Evolutionary conservation across 2,797 vertebrate genomes (phyloP), one percentile per base, ranked within the genome.

Genomic region (Sebastes kiyomatsui): DNA sequence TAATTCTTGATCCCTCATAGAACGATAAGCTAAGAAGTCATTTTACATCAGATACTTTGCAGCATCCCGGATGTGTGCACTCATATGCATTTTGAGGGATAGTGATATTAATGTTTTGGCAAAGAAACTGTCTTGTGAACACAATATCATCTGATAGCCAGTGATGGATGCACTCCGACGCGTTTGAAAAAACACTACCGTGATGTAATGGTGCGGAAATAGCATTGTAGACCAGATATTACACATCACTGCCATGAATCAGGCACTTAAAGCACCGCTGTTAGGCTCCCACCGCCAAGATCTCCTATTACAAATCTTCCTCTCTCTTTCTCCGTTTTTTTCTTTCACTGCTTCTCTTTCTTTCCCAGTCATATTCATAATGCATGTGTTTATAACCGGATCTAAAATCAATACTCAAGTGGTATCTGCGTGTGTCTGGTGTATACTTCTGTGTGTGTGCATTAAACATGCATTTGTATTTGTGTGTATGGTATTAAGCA

Each of bases 151-250:
- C 89, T 78, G 84, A 81, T 78, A 81, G 76, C 67, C 25, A 5
- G 67, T 84, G 83, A 92, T 84, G 81, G 82, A 90, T 90, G 75
- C 28, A 65, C 65, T 80, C 54, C 30, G 7, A 61, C 30, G 10
- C 68, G 69, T 82, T 80, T 74, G 79, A 87, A 87, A 86, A 88
- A 91, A 83, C 82, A 67, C 75, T 23, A n/a, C 72, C 18, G 56
- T 87, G 87, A 90, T 87, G 84, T 87, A 92, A 90, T 88, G 89
- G 73, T 79, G 66, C 18, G 49, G 82, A 88, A 85, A 89, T 82
- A 86, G 83, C 35, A 9, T 83, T 83, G 75, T 54, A 46, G 82
- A 87, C 74, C 80, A 82, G 84, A 86, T 83, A 91, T 84, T 90
- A 84, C 82, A 75, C 75, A 74, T 76, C 72, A n/a, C 61, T 54